Evolutionary conservation across 1,140 invertebrate species (phyloP), one percentile per base, ranked within the genome.

Genomic region (Ostrea denselamellosa): DNA sequence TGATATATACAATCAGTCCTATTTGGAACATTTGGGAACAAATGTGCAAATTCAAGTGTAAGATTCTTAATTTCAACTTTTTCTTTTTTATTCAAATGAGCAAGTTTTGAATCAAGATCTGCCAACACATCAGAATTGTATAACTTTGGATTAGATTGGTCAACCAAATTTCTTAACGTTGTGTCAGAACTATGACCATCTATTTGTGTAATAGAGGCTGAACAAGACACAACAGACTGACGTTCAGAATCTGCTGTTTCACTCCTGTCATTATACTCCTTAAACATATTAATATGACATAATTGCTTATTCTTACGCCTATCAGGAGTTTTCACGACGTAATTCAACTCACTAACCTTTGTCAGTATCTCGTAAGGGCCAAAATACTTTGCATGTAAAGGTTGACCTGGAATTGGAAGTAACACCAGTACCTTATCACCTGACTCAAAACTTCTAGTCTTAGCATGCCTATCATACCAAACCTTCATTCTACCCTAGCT

Each of bases 401-500:
- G 62, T 44, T 86, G 17, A 34, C 85, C 86, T 53, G 86, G 51
- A 51, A 91, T 52, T 84, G 86, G 84, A 51, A 90, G 62, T 14
- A 90, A 84, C 12, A 88, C 83, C 9, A 90, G 83, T 7, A 89
- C 90, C 28, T 88, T 85, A 44, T 90, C 77, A 68, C 84, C 89
- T 51, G 87, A 62, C n/a, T 89, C 54, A 86, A 91, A 91, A 44
- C 25, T 71, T 87, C 86, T 84, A n/a, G 71, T 52, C 28, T 28
- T 28, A 44, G 85, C 84, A 82, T 86, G 88, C 81, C 86, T 89
- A 77, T 91, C 90, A 91, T 90, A 91, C 84, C 65, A 86, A 19
- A 0, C 4, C 88, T 91, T 92, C 84, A 90, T 91, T 44, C 87
- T 89, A 12, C 0, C 12, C 56, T 91, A 88, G 28, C 65, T 14